Evolutionary conservation across 2,113 vertebrate species (phyloP).

Genomic region (Dolichotis patagonum): DNA sequence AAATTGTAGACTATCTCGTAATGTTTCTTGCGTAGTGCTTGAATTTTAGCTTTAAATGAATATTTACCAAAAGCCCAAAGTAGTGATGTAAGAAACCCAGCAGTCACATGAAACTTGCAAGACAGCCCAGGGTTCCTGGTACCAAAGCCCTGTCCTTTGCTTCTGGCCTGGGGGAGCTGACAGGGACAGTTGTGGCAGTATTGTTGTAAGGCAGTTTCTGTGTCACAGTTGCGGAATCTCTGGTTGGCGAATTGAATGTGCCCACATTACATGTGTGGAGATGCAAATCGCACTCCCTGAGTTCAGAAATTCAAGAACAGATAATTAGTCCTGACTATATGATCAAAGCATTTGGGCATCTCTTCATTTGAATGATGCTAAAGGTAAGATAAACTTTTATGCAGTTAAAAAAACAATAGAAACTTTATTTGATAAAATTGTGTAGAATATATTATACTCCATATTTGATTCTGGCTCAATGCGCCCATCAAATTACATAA

Average conservation of each 20-base stretch:
- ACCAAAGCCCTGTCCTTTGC: neutral
- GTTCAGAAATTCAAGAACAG: slow-evolving; percentile 40
- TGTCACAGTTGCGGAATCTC: neutral
- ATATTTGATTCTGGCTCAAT: slow-evolving; percentile 33
- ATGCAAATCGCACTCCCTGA: neutral
- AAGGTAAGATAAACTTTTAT: slow-evolving; percentile 9
- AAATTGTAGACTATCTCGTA: neutral
- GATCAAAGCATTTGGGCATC: slow-evolving; percentile 41
- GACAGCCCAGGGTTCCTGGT: neutral
- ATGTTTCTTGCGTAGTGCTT: neutral
- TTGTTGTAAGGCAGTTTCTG: neutral
- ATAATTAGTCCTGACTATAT: neutral
- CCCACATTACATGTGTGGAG: neutral
- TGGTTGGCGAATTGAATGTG: neutral
- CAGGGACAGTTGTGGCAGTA: neutral
- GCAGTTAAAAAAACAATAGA: slow-evolving; percentile 53
- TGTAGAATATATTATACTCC: slow-evolving; percentile 24
- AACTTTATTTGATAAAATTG: slow-evolving; percentile 29
- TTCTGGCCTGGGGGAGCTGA: neutral
- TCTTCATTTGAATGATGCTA: neutral
- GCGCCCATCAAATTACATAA: slow-evolving; percentile 66
- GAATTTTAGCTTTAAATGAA: neutral
- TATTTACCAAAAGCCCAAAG: neutral
- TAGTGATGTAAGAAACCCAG: neutral
- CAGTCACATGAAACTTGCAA: neutral